Evolutionary conservation across 2,888 invertebrate species (phyloP), one percentile per base, ranked within the genome.

Genomic region (Macrophya alboannulata): DNA sequence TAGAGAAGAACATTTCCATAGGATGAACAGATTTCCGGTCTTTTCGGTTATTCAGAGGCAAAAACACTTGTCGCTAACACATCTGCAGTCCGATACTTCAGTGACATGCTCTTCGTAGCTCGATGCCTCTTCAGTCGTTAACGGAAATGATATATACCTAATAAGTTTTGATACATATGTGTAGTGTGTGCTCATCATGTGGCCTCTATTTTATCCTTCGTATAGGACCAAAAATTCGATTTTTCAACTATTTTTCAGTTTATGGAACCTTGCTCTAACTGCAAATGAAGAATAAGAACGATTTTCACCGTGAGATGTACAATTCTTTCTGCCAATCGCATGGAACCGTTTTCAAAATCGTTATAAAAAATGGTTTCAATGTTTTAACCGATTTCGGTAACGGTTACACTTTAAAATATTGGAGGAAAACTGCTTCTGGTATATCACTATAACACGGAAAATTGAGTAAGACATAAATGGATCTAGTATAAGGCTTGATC

Each of bases 401-500:
- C 3, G n/a, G n/a, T n/a, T 8, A 8, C 2, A n/a, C n/a, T n/a
- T 55, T 17, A n/a, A 55, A 55, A 55, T n/a, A 55, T n/a, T n/a
- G 5, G 2, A 55, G 8, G 25, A 62, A 10, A 31, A 31, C 31
- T 3, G 3, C 31, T 31, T 31, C 31, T 31, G 31, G 31, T 25
- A 9, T n/a, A 62, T 25, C 25, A 21, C 25, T 62, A 9, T n/a
- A 21, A 62, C 12, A 25, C 62, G 4, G 12, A 62, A 62, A 62
- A 62, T 25, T 21, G 62, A 12, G 62, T 25, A 37, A 68, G 8
- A 37, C 74, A 5, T 31, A 31, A 31, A 31, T 17, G 45, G 45
- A 55, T 77, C 51, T 48, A n/a, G 55, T 31, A 48, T 48, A n/a
- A n/a, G 62, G 62, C 68, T 31, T 81, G 81, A 81, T 81, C 43